phyloP scores from a whole-genome alignment of 2,888 invertebrate species.

The Callyntrura sp. region DNA sequence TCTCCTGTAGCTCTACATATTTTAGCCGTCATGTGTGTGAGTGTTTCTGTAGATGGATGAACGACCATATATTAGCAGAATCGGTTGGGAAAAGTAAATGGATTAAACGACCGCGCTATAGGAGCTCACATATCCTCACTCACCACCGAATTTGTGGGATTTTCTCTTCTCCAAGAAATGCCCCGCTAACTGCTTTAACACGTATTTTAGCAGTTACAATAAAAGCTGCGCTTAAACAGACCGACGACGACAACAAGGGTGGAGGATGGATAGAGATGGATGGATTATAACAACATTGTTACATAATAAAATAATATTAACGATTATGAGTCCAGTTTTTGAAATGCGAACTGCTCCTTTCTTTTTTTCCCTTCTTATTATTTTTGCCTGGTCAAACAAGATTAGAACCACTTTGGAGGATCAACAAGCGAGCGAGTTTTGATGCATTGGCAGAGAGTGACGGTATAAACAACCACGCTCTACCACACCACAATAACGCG shows the following conservation, averaged over 20 bases:
- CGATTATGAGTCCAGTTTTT: conserved; percentile 72
- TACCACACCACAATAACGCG: background rate
- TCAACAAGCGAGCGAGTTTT: conserved; percentile 46
- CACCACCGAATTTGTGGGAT: conserved; percentile 15
- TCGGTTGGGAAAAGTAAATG: conserved; percentile 42
- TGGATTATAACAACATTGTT: conserved; percentile 68
- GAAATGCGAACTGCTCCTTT: conserved; percentile 63
- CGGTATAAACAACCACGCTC: background rate
- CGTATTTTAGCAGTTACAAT: background rate
- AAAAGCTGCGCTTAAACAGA: background rate
- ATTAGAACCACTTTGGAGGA: conserved; percentile 53
- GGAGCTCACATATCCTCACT: conserved; percentile 32
- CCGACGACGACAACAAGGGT: background rate
- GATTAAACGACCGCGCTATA: conserved; percentile 52
- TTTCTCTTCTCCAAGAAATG: background rate
- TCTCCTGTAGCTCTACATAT: conserved; percentile 50
- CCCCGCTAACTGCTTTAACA: background rate
- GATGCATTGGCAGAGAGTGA: background rate
- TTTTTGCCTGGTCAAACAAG: conserved; percentile 76
- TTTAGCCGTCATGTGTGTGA: conserved; percentile 41
- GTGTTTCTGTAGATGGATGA: conserved; percentile 48
- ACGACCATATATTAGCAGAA: conserved; percentile 56
- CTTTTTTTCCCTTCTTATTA: conserved; percentile 35
- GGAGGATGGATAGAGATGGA: conserved; percentile 56
- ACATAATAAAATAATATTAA: conserved; percentile 68